A percentile compares a stretch with the other conserved stretches of the same genome.
Evolutionary conservation across 2,888 invertebrate genomes (phyloP).

Genomic region (Philonicus albiceps): DNA sequence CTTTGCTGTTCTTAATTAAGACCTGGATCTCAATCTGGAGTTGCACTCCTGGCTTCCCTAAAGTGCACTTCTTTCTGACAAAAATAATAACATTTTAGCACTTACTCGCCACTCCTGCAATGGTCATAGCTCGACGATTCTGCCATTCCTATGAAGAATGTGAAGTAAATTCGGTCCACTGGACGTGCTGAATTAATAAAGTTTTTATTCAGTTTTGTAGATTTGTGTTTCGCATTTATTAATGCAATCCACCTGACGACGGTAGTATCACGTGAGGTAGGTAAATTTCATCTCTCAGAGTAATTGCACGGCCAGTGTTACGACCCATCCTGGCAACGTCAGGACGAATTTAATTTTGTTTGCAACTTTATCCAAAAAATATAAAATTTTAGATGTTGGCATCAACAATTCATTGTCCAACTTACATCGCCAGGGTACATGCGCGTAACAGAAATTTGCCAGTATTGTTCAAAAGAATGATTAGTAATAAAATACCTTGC

Average conservation of each 20-base stretch:
- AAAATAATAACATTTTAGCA: background rate
- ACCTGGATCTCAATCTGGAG: background rate
- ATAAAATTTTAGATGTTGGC: background rate
- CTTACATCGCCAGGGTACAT: background rate
- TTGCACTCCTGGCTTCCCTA: background rate
- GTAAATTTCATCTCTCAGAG: background rate
- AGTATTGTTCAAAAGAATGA: too few relatives aligned
- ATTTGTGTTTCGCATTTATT: background rate
- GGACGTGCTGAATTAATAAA: background rate
- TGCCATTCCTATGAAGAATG: background rate
- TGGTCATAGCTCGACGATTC: background rate
- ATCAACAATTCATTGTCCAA: background rate
- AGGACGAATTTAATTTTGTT: too few relatives aligned
- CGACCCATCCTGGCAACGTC: background rate
- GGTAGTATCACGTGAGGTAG: background rate
- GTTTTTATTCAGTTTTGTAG: background rate
- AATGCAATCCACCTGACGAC: background rate
- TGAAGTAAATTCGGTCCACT: background rate
- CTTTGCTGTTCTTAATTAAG: background rate
- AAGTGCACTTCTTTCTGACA: background rate
- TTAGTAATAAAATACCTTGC: background rate
- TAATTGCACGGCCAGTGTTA: background rate
- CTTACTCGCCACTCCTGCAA: background rate
- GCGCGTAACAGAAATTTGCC: too few relatives aligned
- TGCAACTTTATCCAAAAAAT: background rate